Percentiles rank a stretch among this genome's conserved stretches.
Conservation (phyloP, 2,113 vertebrate genomes). For the Odobenus rosmarus region DNA sequence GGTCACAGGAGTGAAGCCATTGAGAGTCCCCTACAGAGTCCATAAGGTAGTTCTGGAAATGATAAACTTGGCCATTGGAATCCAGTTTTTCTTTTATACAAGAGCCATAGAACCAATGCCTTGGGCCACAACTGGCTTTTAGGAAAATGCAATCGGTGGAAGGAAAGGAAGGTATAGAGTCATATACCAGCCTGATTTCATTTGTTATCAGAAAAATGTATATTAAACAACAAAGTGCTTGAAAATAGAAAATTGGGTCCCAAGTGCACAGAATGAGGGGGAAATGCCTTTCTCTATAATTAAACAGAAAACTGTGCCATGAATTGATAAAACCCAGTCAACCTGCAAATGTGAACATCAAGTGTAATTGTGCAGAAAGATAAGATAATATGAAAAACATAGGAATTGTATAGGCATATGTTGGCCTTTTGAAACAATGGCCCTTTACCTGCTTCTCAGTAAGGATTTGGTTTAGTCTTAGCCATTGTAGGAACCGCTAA, state of each 20-base stretch:
- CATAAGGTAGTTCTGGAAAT: background rate
- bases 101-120: background rate
- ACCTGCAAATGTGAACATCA: slow-evolving; percentile 66
- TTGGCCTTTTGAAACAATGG: slow-evolving; percentile 3
- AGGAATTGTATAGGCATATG: background rate
- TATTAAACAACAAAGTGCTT: slow-evolving; percentile 37
- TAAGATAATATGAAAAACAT: slow-evolving; percentile 46
- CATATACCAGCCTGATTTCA: background rate
- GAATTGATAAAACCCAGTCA: slow-evolving; percentile 62
- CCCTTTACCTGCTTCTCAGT: background rate
- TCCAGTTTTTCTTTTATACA: background rate
- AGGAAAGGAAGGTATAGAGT: background rate
- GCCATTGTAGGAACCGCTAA: background rate
- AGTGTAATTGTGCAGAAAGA: slow-evolving; percentile 58
- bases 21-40: background rate
- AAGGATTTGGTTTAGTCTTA: slow-evolving; percentile 14
- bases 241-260: slow-evolving; percentile 39
- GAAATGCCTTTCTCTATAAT: slow-evolving; percentile 63
- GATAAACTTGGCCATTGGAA: background rate
- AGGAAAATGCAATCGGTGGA: background rate
- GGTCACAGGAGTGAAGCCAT: background rate
- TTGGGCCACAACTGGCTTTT: background rate
- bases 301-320: slow-evolving; percentile 40
- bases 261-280: slow-evolving; percentile 4
- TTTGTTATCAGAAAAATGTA: slow-evolving; percentile 33